Evolutionary conservation across 2,888 invertebrate species (phyloP).

Genomic region (Pammene fasciana): DNA sequence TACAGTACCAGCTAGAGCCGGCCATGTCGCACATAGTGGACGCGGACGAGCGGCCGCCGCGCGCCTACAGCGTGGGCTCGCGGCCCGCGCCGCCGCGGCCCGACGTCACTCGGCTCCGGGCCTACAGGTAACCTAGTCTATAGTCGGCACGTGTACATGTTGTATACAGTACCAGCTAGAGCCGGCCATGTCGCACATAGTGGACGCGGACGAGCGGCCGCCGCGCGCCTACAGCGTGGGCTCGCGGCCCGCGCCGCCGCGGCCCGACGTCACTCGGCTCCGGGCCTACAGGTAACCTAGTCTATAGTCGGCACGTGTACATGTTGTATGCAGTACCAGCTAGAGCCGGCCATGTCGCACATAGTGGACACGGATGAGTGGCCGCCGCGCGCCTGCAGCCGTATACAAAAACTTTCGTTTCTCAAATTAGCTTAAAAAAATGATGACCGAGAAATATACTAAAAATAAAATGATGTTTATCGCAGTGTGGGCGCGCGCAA

Average conservation of each 20-base stretch:
- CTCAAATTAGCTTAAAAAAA: too few relatives aligned
- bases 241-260: slow-evolving; percentile 87
- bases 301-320: not conserved
- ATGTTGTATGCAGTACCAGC: slow-evolving; percentile 82
- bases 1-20: slow-evolving; percentile 90
- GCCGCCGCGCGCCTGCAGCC: slow-evolving; percentile 92
- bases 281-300: slow-evolving; percentile 67
- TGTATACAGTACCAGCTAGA: slow-evolving; percentile 87
- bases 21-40: slow-evolving; percentile 82
- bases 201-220: slow-evolving; percentile 86
- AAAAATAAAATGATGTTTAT: too few relatives aligned
- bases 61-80: slow-evolving; percentile 94
- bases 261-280: slow-evolving; percentile 78
- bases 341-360: slow-evolving; percentile 86
- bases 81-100: slow-evolving; percentile 84
- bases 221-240: slow-evolving; percentile 93
- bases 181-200: slow-evolving; percentile 84
- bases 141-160: not conserved
- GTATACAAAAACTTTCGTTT: too few relatives aligned
- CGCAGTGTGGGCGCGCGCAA: slow-evolving; percentile 86
- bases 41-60: slow-evolving; percentile 86
- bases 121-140: slow-evolving; percentile 56
- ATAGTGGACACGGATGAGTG: slow-evolving; percentile 85
- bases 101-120: slow-evolving; percentile 79
- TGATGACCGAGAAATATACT: too few relatives aligned